Evolutionary conservation across 2,888 invertebrate species (phyloP), one percentile per base, ranked within the genome.

Genomic region (Diadegma fenestrale): DNA sequence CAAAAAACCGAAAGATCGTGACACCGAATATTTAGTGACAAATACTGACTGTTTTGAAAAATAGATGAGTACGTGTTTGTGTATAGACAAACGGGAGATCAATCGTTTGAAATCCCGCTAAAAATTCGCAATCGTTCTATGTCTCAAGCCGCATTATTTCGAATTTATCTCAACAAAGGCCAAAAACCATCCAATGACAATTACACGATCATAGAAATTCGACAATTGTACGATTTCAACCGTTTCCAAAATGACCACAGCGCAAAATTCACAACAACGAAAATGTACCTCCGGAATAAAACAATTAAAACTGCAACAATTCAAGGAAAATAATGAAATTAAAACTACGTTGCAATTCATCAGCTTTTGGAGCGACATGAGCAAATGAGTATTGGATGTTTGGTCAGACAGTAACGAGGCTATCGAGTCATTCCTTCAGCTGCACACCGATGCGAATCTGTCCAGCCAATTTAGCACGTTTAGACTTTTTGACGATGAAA

Each of bases 41-140:
- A 22, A 41, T 33, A 30, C 7, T 33, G 30, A 69, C 68, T 17
- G 33, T 61, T 30, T 17, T n/a, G 12, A 68, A 61, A 66, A 61
- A 48, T 51, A 33, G 17, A 61, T 69, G n/a, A 61, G 69, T 17
- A 73, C 26, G 63, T n/a, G 19, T 37, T 48, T 26, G 58, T 58
- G 22, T 26, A 26, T 58, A 0, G 12, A 58, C 14, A 26, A 14
- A 37, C 37, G 14, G 14, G 26, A 26, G 26, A 5, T 14, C 22
- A 14, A 26, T 58, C 12, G 14, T 58, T 58, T 58, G 14, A 14
- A 58, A 26, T 26, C 3, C 58, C 5, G 26, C 26, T 26, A 14
- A 14, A 14, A 58, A 26, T 14, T 4, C 14, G 10, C 4, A 58
- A 12, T 22, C 2, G 7, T 26, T 26, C 26, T 26, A 58, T 14